phyloP scores from a whole-genome alignment of 2,888 invertebrate genomes.

The Stramonita haemastoma region DNA sequence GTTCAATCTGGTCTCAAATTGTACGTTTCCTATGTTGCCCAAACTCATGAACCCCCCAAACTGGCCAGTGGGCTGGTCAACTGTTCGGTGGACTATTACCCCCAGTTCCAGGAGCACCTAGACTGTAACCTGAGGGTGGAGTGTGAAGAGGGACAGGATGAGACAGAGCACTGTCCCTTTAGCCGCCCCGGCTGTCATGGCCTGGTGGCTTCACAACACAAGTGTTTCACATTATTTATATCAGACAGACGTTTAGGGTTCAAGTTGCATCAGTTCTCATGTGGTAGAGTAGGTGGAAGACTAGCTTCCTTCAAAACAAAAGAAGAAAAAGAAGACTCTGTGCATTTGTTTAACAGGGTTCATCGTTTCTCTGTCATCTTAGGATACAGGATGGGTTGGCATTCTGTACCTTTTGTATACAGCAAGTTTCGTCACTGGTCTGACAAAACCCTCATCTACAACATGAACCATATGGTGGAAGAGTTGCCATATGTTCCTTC shows the following conservation, averaged over 20 bases:
- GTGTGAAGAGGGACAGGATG: conserved; percentile 27
- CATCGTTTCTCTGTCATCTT: not conserved
- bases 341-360: not conserved
- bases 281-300: not conserved
- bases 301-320: not conserved
- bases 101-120: not conserved
- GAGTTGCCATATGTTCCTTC: not conserved
- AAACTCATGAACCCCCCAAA: not conserved
- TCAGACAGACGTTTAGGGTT: not conserved
- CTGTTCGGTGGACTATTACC: conserved; percentile 17
- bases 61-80: not conserved
- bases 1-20: not conserved
- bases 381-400: not conserved
- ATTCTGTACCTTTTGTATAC: not conserved
- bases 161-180: conserved; percentile 20
- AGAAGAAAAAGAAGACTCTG: not conserved
- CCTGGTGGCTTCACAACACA: not conserved
- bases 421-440: not conserved
- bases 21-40: not conserved
- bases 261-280: not conserved
- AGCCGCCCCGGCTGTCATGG: not conserved
- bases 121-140: conserved; percentile 11
- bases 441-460: not conserved
- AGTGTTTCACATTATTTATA: not conserved
- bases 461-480: not conserved